Conservation (phyloP, 2,797 vertebrate species). For the Psittacula echo region DNA sequence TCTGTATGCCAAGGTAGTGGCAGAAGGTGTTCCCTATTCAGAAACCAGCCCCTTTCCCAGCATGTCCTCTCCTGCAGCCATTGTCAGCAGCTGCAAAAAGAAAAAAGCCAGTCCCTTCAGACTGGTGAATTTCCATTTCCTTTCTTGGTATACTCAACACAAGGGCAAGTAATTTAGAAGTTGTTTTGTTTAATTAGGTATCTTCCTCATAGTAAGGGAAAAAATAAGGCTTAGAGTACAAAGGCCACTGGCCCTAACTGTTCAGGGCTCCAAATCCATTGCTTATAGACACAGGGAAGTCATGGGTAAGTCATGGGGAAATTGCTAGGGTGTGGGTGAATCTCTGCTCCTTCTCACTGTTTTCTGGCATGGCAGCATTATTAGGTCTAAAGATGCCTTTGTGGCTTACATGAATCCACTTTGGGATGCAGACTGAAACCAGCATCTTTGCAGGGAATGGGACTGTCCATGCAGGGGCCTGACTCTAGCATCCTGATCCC, state of each 20-base stretch:
- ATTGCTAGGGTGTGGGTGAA: not conserved
- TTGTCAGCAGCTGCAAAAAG: not conserved
- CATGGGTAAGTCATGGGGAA: not conserved
- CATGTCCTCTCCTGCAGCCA: not conserved
- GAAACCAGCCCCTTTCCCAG: not conserved
- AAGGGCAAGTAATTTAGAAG: not conserved
- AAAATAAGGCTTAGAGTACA: not conserved
- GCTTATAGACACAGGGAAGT: not conserved
- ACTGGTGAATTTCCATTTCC: not conserved
- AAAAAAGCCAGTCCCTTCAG: not conserved
- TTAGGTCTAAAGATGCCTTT: not conserved
- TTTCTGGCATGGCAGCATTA: not conserved
- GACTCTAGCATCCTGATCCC: not conserved
- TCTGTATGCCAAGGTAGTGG: not conserved
- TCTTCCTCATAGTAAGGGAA: not conserved
- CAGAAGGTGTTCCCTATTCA: not conserved
- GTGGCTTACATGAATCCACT: not conserved
- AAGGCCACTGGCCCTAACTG: not conserved
- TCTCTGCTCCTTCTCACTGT: not conserved
- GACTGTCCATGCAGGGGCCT: rapidly evolving
- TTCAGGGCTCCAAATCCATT: not conserved
- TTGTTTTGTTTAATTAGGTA: not conserved
- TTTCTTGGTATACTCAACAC: not conserved
- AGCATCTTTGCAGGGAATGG: not conserved
- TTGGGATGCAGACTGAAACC: not conserved